Percentiles rank a stretch among this genome's conserved stretches.
phyloP scores from a whole-genome alignment of 2,797 vertebrate species.

The Decapterus maruadsi region DNA sequence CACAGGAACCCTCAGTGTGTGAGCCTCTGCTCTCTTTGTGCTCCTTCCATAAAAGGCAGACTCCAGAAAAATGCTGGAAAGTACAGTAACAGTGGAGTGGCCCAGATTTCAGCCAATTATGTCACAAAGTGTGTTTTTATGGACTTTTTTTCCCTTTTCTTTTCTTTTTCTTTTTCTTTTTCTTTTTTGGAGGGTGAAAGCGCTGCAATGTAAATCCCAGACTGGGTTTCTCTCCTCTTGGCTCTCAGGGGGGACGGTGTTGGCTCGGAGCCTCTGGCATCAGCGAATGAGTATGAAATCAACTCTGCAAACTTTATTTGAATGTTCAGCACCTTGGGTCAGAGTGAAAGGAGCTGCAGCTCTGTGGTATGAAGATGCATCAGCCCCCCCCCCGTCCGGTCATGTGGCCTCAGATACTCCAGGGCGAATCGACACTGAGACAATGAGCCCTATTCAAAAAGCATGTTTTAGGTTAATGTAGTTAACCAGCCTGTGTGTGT shows the following conservation, averaged over 20 bases:
- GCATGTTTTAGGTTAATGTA: conserved; percentile 41
- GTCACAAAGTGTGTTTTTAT: not conserved
- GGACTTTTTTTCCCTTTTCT: not conserved
- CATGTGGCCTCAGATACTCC: conserved; percentile 53
- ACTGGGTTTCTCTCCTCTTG: too few species aligned
- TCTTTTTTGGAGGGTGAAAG: not conserved
- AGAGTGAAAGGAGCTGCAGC: not conserved
- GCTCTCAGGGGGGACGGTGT: not conserved
- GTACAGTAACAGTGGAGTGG: not conserved
- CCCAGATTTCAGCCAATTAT: conserved; percentile 1
- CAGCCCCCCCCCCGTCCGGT: conserved; percentile 4
- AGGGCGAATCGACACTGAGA: not conserved
- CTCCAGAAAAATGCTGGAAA: conserved; percentile 11
- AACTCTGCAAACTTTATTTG: not conserved
- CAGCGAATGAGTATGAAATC: not conserved
- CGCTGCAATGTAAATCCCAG: not conserved
- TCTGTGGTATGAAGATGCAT: conserved; percentile 10
- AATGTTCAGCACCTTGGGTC: not conserved
- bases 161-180: too few species aligned
- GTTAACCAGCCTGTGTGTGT: conserved; percentile 25
- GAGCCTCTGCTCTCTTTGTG: conserved; percentile 11
- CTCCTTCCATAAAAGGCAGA: conserved; percentile 81
- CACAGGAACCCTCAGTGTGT: not conserved
- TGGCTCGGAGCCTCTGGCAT: not conserved
- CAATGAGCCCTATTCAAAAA: conserved; percentile 55